phyloP scores from a whole-genome alignment of 2,888 invertebrate species.

The Acrobasis consociella region DNA sequence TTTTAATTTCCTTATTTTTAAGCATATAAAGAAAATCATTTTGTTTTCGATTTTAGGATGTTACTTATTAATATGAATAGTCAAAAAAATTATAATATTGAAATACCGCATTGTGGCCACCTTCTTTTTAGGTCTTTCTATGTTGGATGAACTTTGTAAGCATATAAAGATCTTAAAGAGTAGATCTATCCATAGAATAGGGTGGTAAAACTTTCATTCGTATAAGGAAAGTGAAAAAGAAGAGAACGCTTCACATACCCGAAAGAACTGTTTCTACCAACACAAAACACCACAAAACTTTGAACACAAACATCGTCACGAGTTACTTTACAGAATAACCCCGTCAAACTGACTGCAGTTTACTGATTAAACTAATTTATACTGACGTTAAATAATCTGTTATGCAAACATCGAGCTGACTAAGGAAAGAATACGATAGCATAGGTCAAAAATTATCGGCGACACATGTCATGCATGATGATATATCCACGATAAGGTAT shows the following conservation, averaged over 20 bases:
- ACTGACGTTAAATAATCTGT: conserved; percentile 28
- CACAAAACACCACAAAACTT: conserved; percentile 7
- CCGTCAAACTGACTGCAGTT: conserved; percentile 8
- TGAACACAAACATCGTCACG: background rate
- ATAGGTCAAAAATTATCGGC: conserved; percentile 52
- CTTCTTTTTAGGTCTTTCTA: too few species aligned
- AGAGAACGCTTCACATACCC: conserved; percentile 4
- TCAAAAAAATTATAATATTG: too few species aligned
- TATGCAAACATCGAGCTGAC: conserved; percentile 32
- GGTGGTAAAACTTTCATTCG: too few species aligned
- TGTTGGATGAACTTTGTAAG: too few species aligned
- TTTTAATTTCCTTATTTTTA: too few species aligned
- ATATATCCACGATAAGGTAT: background rate
- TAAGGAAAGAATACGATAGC: conserved; percentile 42
- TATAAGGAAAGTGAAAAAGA: background rate
- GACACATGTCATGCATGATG: background rate
- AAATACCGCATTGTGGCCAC: too few species aligned
- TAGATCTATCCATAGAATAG: too few species aligned
- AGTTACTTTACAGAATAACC: background rate
- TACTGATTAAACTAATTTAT: conserved; percentile 25
- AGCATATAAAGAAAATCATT: too few species aligned
- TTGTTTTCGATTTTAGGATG: too few species aligned
- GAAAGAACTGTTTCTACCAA: conserved; percentile 21
- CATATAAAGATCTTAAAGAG: too few species aligned
- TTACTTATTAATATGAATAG: too few species aligned